Evolutionary conservation across 1,140 invertebrate species (phyloP), one percentile per base, ranked within the genome.

Genomic region (Hirudo medicinalis): DNA sequence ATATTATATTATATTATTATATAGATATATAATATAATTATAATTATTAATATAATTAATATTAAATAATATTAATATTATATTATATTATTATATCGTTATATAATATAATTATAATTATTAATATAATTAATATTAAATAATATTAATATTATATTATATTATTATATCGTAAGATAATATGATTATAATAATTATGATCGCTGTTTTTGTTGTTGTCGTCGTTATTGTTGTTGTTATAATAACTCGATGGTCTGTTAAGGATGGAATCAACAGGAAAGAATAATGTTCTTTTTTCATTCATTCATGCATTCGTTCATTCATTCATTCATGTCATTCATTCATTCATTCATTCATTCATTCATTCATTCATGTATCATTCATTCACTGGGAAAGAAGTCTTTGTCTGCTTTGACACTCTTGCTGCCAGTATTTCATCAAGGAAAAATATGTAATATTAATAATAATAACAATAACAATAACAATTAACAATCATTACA

Each of bases 91-190:
- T n/a, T n/a, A n/a, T n/a, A n/a, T n/a, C n/a, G n/a, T n/a, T n/a
- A n/a, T n/a, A n/a, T n/a, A 55, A 17, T 55, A 55, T 55, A 55
- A 17, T n/a, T n/a, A n/a, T n/a, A n/a, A n/a, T n/a, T n/a, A n/a
- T n/a, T n/a, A n/a, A n/a, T n/a, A n/a, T n/a, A n/a, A n/a, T n/a
- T n/a, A n/a, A n/a, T n/a, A n/a, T n/a, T n/a, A n/a, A n/a, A n/a
- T n/a, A n/a, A n/a, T 57, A 57, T 57, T 57, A 57, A 3, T 57
- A 57, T 57, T 57, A 57, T 57, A n/a, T n/a, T n/a, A n/a, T 57
- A 57, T 57, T 57, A 57, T 57, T 57, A 57, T 57, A n/a, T n/a
- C n/a, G n/a, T n/a, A n/a, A n/a, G n/a, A n/a, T n/a, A n/a, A n/a
- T 57, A 57, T 57, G 20, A 57, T 57, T 57, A 57, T 57, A 3